Base-by-base conservation (phyloP, 2,888 invertebrate genomes). In the Parthenolecanium corni region DNA sequence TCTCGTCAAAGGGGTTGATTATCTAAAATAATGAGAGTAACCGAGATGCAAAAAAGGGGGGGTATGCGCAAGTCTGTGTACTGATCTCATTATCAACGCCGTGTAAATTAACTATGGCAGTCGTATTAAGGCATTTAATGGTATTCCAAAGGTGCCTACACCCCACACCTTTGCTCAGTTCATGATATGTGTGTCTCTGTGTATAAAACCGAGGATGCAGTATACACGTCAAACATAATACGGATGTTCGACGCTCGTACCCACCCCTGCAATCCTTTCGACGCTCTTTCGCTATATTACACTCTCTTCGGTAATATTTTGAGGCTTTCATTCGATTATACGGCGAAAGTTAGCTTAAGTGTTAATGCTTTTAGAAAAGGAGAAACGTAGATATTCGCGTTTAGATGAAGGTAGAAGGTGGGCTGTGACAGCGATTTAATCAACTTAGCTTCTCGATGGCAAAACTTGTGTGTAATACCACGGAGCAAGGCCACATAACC, bases 1-100 rank as follows among this genome's bases (percentile, higher is more conserved):
- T 58, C 38, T 51, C 58, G 58, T 58, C 58, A 58, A 58, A 58
- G 58, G 31, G 58, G 58, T 58, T 58, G 58, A 58, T 58, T 58
- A 58, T 58, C 47, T 58, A 49, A 58, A 58, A 47, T 58, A 58
- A 47, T 53, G 38, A 58, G 49, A 47, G 58, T 49, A 21, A 49
- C 23, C 49, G 49, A 49, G 23, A 14, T 23, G 49, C 21, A 5
- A 49, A 58, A 31, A 31, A 9, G 31, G 31, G 31, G 31, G 31
- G 31, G 31, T 6, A 9, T 6, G 9, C 5, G 9, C 5, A 31
- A 31, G 31, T 31, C 31, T 56, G 58, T 58, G 58, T 58, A 58
- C 58, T 58, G 58, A 58, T 58, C 58, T 49, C 58, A 58, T 58
- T 58, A 58, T 38, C 49, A 49, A 49, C 58, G 58, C 49, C 47